Base-by-base conservation (phyloP, 1,140 invertebrate genomes). In the Cherax quadricarinatus region DNA sequence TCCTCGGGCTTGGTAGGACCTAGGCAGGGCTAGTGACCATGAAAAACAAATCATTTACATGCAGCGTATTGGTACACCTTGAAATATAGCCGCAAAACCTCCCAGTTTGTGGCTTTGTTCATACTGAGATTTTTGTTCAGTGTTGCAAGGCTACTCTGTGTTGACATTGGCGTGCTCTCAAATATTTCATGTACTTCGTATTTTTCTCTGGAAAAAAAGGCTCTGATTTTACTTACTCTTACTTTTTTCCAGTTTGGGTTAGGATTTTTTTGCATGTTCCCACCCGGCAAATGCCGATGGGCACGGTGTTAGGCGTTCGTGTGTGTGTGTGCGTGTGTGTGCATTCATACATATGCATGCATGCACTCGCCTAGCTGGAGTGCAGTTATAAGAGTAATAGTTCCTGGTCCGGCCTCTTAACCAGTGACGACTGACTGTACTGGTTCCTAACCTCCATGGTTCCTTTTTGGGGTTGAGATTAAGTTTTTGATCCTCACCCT, bases 221-320 rank as follows among this genome's bases (percentile, higher is more conserved):
- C 70, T 75, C 70, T 75, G n/a, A 75, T 75, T 75, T 75, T 75
- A 75, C 70, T 75, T 75, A 75, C 70, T 75, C 70, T 75, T 24
- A 30, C 70, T 75, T 75, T 70, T 41, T 75, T 30, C 70, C 70
- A 75, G 70, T 75, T 24, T 75, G 70, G 24, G 21, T 66, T 18
- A 21, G 7, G 5, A 1, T 75, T 9, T 30, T 75, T 75, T 75
- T 75, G 9, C 30, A 21, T 30, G 21, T 9, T 6, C n/a, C 6
- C 70, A 24, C n/a, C 62, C 62, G 4, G 16, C 57, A 16, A 9
- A 21, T 18, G 62, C 62, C 18, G 62, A 21, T 18, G 62, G 62
- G 18, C 62, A 66, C 4, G 12, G 62, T 66, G 62, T 66, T 6
- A 5, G 14, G 14, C 53, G 53, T 14, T 1, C 53, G 53, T 14